Percentiles rank a stretch among this genome's conserved stretches.
Conservation (phyloP, 1,140 invertebrate species). For the Ganaspis sp. region DNA sequence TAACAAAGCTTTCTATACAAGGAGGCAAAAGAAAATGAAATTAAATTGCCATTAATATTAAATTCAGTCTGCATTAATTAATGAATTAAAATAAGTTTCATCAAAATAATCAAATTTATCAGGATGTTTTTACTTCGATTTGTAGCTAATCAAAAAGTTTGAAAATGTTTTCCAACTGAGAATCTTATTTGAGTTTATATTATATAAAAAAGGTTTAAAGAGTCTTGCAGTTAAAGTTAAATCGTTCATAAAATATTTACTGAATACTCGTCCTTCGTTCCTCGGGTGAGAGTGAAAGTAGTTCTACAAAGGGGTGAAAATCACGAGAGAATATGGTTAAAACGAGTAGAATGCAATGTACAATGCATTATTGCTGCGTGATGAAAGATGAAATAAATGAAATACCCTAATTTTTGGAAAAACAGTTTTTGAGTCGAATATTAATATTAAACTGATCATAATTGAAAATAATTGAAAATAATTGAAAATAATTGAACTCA, state of each 20-base stretch:
- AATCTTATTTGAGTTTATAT: not conserved
- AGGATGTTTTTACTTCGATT: not conserved
- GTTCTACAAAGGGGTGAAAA: not conserved
- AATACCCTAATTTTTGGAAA: not conserved
- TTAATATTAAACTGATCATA: too few species aligned
- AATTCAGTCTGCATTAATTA: too few species aligned
- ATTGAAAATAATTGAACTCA: too few species aligned
- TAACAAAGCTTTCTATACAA: too few species aligned
- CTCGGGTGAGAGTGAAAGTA: not conserved
- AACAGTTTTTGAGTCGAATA: not conserved
- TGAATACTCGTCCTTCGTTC: not conserved
- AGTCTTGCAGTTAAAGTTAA: not conserved
- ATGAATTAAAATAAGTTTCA: not conserved
- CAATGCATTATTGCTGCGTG: constrained; percentile 26
- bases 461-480: too few species aligned
- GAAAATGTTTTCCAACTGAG: not conserved
- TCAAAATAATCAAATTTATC: not conserved
- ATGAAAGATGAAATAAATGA: constrained; percentile 1
- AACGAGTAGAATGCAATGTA: constrained; percentile 35
- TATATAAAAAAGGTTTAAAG: not conserved
- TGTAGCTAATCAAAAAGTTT: not conserved
- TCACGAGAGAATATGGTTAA: constrained; percentile 30
- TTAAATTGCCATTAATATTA: too few species aligned
- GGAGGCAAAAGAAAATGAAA: too few species aligned
- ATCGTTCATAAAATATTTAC: not conserved